Percentiles rank a stretch among this genome's conserved stretches.
Conservation (phyloP, 2,797 vertebrate species). For the Cynodonichthys magdalenae region DNA sequence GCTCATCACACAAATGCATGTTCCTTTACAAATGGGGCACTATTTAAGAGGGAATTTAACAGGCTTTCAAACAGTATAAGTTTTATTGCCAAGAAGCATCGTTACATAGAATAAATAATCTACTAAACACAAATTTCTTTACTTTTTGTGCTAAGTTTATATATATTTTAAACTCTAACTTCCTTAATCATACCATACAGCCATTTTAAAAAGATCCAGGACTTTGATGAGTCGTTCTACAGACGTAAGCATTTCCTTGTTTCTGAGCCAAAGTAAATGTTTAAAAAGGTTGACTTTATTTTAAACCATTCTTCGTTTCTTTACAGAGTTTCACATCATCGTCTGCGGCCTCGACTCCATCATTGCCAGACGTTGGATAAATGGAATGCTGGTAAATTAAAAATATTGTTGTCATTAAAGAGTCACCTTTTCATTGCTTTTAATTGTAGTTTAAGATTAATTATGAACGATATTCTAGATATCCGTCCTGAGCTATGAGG, state of each 20-base stretch:
- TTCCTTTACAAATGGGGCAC: too few relatives aligned
- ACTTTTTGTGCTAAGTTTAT: too few relatives aligned
- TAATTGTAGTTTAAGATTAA: background rate
- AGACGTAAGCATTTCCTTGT: conserved; percentile 83
- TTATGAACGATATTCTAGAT: conserved; percentile 75
- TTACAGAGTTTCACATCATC: conserved; percentile 94
- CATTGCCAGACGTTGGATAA: conserved; percentile 97
- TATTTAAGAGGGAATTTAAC: too few relatives aligned
- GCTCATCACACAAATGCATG: too few relatives aligned
- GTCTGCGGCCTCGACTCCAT: conserved; percentile 98
- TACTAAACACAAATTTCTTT: too few relatives aligned
- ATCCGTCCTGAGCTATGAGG: conserved; percentile 92
- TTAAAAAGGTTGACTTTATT: background rate
- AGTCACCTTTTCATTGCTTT: background rate
- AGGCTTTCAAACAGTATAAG: too few relatives aligned
- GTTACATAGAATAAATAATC: too few relatives aligned
- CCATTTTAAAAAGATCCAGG: conserved; percentile 97
- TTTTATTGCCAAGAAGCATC: too few relatives aligned
- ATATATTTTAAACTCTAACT: conserved; percentile 4
- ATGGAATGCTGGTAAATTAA: conserved; percentile 92
- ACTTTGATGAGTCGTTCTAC: conserved; percentile 95
- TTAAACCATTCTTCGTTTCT: conserved; percentile 6
- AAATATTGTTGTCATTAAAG: background rate
- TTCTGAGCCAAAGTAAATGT: background rate
- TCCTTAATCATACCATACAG: conserved; percentile 76